Evolutionary conservation across 2,888 invertebrate species (phyloP).

Genomic region (Dicyrtomina minuta): DNA sequence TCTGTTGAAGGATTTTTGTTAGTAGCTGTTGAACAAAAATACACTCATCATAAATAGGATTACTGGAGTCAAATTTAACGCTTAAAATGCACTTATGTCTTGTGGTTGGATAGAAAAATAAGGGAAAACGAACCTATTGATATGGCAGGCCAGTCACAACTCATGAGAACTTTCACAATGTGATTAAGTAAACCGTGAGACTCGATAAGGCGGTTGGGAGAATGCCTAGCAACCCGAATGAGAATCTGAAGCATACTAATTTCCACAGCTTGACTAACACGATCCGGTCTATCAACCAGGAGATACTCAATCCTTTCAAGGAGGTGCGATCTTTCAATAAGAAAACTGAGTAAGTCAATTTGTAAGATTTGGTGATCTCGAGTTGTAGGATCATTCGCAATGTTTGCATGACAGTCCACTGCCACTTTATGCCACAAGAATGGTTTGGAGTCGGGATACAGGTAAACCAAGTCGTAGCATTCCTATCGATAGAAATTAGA

Average conservation of each 20-base stretch:
- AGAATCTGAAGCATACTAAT: conserved; percentile 76
- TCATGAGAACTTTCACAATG: background rate
- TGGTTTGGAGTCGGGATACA: conserved; percentile 41
- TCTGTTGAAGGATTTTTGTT: background rate
- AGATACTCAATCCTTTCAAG: conserved; percentile 41
- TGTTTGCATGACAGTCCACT: conserved; percentile 61
- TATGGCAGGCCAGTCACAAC: conserved; percentile 6
- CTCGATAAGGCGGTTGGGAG: conserved; percentile 59
- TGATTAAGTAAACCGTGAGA: background rate
- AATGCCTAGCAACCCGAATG: conserved; percentile 75
- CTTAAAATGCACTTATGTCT: no score
- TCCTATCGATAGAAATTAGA: conserved; percentile 20
- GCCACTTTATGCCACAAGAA: conserved; percentile 32
- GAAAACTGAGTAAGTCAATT: conserved; percentile 70
- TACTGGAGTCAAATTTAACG: no score
- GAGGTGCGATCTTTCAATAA: conserved; percentile 42
- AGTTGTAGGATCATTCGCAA: conserved; percentile 78
- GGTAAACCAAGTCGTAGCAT: conserved; percentile 34
- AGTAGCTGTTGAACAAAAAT: background rate
- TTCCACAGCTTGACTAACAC: conserved; percentile 57
- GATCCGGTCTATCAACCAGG: conserved; percentile 27
- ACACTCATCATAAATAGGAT: no score
- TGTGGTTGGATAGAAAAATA: no score
- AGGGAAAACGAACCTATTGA: background rate
- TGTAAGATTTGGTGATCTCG: conserved; percentile 63